A percentile compares a stretch with the other conserved stretches of the same genome.
phyloP scores from a whole-genome alignment of 2,113 vertebrate species.

The Actenoides lindsayi region DNA sequence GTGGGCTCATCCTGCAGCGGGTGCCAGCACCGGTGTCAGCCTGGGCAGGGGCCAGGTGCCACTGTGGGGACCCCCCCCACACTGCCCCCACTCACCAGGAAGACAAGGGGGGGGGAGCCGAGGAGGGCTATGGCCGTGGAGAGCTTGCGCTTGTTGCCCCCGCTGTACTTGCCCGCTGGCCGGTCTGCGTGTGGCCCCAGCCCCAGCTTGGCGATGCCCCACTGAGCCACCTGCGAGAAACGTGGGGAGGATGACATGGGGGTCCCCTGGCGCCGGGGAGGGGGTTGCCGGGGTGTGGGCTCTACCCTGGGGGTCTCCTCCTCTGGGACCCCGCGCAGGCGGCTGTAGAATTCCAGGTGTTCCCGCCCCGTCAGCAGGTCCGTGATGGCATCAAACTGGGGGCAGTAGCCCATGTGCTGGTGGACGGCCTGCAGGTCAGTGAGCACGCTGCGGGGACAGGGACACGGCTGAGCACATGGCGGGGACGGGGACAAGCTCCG shows the following conservation, averaged over 20 bases:
- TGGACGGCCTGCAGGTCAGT: too few species aligned
- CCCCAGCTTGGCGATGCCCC: conserved; percentile 82
- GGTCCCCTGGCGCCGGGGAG: too few species aligned
- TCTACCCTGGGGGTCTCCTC: conserved; percentile 79
- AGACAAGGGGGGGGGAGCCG: conserved; percentile 83
- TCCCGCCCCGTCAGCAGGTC: too few species aligned
- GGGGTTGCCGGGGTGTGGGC: rapidly evolving
- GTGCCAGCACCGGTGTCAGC: rapidly evolving
- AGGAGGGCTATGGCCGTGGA: conserved; percentile 89
- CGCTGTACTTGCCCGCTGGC: conserved; percentile 86
- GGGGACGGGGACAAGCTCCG: neutral
- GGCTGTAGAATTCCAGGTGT: too few species aligned
- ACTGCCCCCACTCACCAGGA: conserved; percentile 78
- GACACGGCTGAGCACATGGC: too few species aligned
- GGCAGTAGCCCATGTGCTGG: too few species aligned
- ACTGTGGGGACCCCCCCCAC: rapidly evolving
- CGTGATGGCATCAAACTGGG: too few species aligned
- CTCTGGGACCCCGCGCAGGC: conserved; percentile 46
- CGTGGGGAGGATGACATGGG: rapidly evolving
- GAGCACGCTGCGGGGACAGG: too few species aligned
- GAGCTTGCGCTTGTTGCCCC: conserved; percentile 92
- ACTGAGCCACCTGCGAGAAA: conserved; percentile 78
- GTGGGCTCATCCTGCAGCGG: conserved; percentile 88
- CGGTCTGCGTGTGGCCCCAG: conserved; percentile 77
- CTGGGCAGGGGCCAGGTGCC: rapidly evolving